Conservation (phyloP, 2,888 invertebrate genomes). For the Ormyrus nitidulus region DNA sequence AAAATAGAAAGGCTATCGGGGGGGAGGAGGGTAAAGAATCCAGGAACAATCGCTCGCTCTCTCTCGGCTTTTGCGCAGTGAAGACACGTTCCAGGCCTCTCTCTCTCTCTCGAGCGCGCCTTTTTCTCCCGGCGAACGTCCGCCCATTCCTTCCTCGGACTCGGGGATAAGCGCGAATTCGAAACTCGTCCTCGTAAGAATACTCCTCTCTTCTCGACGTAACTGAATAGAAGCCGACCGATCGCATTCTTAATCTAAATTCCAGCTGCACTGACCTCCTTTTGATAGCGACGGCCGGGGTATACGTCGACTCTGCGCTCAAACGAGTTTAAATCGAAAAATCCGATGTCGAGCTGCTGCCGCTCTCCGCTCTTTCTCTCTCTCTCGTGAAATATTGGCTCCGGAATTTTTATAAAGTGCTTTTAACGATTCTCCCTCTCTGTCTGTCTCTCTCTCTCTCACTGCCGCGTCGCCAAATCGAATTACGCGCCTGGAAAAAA, state of each 20-base stretch:
- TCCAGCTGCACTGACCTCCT: constrained; percentile 49
- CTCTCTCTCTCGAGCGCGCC: no score
- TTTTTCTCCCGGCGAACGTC: constrained; percentile 12
- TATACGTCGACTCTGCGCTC: constrained; percentile 26
- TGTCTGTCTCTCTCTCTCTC: no score
- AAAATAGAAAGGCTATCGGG: not conserved
- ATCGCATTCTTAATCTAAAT: constrained; percentile 57
- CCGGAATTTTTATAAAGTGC: constrained; percentile 35
- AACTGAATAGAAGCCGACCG: constrained; percentile 43
- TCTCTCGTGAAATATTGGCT: not conserved
- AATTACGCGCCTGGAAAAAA: no score
- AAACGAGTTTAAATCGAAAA: constrained; percentile 40
- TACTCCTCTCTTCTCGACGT: constrained; percentile 6
- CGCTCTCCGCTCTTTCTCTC: not conserved
- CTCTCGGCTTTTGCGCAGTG: constrained; percentile 31
- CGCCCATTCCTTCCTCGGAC: constrained; percentile 36
- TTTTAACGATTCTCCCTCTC: not conserved
- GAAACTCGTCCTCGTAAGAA: constrained; percentile 53
- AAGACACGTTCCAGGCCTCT: constrained; percentile 39
- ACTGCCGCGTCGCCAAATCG: no score
- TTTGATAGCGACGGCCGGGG: constrained; percentile 49
- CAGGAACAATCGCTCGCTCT: constrained; percentile 7
- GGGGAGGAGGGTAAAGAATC: constrained; percentile 8
- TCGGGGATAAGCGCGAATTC: constrained; percentile 39
- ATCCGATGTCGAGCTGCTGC: constrained; percentile 1